Evolutionary conservation across 2,797 vertebrate genomes (phyloP).

Genomic region (Acropternis orthonyx): DNA sequence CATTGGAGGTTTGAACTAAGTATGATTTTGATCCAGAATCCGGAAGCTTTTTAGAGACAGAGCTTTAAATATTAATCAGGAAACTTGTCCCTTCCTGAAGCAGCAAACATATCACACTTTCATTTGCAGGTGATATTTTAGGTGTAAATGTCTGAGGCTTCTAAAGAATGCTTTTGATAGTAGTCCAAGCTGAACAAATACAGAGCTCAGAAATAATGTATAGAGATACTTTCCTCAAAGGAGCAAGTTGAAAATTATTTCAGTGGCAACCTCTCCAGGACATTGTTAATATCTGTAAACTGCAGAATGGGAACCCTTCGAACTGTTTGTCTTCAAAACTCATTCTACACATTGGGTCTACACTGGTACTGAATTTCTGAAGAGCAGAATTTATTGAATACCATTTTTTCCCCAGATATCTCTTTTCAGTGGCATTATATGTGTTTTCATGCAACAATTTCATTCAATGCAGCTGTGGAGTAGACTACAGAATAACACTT

Average conservation of each 20-base stretch:
- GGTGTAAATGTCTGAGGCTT: slow-evolving; percentile 17
- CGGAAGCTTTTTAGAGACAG: background rate
- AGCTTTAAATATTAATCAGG: background rate
- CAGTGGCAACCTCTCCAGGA: background rate
- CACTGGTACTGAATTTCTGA: background rate
- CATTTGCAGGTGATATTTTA: slow-evolving; percentile 27
- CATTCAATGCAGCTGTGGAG: background rate
- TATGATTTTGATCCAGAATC: background rate
- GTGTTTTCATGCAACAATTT: background rate
- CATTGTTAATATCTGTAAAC: background rate
- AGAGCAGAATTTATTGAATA: background rate
- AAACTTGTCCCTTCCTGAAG: background rate
- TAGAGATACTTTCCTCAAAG: background rate
- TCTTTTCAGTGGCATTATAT: background rate
- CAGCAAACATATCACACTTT: background rate
- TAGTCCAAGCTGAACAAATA: background rate
- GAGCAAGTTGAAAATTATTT: background rate
- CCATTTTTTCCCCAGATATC: background rate
- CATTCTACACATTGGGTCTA: background rate
- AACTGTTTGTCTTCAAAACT: background rate
- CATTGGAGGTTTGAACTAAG: background rate
- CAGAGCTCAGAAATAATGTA: background rate
- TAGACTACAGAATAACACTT: background rate
- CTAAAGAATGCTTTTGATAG: background rate
- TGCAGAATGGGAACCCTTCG: background rate